Conservation (phyloP, 2,888 invertebrate genomes). For the Drosophila eohydei region DNA sequence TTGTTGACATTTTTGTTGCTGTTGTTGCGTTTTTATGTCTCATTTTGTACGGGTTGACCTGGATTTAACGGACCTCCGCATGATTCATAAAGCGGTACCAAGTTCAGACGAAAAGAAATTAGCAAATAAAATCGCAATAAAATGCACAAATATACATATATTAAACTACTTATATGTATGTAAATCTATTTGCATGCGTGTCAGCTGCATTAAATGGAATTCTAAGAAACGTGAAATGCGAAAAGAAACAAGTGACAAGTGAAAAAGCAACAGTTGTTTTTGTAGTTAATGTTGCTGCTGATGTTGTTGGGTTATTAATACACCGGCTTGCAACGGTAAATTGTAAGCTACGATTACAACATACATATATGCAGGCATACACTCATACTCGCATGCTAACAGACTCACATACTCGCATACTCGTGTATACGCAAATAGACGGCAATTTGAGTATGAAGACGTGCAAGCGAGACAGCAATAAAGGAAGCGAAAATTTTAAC, state of each 20-base stretch:
- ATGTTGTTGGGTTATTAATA: conserved; percentile 59
- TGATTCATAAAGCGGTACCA: conserved; percentile 76
- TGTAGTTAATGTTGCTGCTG: conserved; percentile 24
- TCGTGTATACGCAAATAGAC: conserved; percentile 17
- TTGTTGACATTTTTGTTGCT: conserved; percentile 48
- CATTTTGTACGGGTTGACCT: conserved; percentile 64
- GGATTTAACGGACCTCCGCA: conserved; percentile 54
- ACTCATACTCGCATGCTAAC: conserved; percentile 10
- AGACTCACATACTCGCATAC: conserved; percentile 14
- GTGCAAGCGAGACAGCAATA: conserved; percentile 55
- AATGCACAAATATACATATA: conserved; percentile 36
- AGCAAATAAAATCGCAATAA: conserved; percentile 64
- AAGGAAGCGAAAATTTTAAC: conserved; percentile 64
- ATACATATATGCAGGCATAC: conserved; percentile 53
- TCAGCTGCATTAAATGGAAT: conserved; percentile 55
- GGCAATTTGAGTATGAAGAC: conserved; percentile 37
- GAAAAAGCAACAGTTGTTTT: conserved; percentile 47
- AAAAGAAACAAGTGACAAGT: conserved; percentile 44
- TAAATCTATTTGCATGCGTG: conserved; percentile 50
- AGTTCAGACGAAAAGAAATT: conserved; percentile 64
- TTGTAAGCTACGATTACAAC: conserved; percentile 68
- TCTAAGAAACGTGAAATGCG: conserved; percentile 42
- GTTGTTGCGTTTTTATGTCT: conserved; percentile 40
- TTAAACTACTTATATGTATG: background rate
- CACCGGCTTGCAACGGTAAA: conserved; percentile 72